Percentiles rank a stretch among this genome's conserved stretches.
phyloP scores from a whole-genome alignment of 2,113 vertebrate genomes.

The Prinia subflava region DNA sequence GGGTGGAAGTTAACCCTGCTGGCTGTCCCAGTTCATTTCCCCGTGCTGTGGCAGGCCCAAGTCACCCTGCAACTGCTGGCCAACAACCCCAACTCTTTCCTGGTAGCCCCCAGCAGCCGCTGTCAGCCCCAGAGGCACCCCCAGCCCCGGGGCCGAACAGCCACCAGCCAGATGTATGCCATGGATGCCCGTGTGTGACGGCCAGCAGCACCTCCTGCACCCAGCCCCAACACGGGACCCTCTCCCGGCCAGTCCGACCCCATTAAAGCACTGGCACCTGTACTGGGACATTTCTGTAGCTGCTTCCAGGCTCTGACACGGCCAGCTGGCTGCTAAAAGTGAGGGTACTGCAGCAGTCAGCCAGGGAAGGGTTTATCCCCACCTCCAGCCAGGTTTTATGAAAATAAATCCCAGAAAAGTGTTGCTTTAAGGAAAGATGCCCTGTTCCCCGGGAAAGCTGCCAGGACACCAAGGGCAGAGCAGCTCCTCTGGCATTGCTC shows the following conservation, averaged over 20 bases:
- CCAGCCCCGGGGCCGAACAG: not conserved
- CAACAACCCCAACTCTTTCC: not conserved
- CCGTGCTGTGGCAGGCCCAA: not conserved
- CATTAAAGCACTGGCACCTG: not conserved
- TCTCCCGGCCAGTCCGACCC: not conserved
- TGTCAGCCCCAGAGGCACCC: not conserved
- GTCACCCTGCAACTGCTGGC: fast-evolving
- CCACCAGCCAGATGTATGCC: conserved; percentile 61
- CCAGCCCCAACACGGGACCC: fast-evolving
- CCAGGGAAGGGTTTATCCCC: too few relatives aligned
- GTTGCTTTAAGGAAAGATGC: not conserved
- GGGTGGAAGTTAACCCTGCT: not conserved
- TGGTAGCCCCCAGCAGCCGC: not conserved
- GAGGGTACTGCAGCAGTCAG: not conserved
- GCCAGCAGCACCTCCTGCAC: not conserved
- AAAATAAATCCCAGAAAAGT: not conserved
- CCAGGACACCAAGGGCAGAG: not conserved
- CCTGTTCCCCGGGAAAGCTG: not conserved
- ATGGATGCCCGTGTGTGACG: conserved; percentile 65
- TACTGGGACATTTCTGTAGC: not conserved
- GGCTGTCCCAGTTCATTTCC: fast-evolving
- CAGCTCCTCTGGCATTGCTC: not conserved
- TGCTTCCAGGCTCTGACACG: not conserved
- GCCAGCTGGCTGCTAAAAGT: not conserved
- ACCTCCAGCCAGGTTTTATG: not conserved